Percentiles rank a stretch among this genome's conserved stretches.
Conservation (phyloP, 1,140 invertebrate genomes). For the Zaprionus nigranus region DNA sequence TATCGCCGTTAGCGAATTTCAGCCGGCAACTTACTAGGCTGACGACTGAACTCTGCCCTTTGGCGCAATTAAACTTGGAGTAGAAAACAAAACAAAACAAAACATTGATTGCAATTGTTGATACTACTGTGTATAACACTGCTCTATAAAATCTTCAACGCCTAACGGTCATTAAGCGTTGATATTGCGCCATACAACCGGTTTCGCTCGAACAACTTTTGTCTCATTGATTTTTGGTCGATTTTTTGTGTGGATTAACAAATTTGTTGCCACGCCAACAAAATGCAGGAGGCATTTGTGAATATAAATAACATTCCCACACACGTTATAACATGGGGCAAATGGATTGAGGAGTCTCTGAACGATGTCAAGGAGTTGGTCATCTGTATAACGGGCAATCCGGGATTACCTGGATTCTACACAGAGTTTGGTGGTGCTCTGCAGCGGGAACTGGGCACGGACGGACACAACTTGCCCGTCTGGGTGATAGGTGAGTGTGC, state of each 20-base stretch:
- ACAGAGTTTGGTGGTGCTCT: constrained; percentile 88
- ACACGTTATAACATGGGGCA: constrained; percentile 88
- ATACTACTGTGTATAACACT: constrained; percentile 25
- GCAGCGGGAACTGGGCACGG: constrained; percentile 85
- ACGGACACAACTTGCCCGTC: constrained; percentile 86
- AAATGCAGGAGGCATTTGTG: constrained; percentile 86
- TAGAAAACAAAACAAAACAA: constrained; percentile 18
- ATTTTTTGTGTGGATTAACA: background rate
- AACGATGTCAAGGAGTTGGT: constrained; percentile 85
- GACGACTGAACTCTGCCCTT: constrained; percentile 61
- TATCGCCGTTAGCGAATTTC: constrained; percentile 27
- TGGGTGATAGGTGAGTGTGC: constrained; percentile 86
- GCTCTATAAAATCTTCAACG: constrained; percentile 35
- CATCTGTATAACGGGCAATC: constrained; percentile 89
- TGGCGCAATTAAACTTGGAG: constrained; percentile 30
- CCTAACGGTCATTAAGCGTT: constrained; percentile 11
- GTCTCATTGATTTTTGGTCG: constrained; percentile 53
- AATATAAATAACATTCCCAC: constrained; percentile 88
- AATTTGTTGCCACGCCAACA: constrained; percentile 65
- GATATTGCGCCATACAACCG: constrained; percentile 47
- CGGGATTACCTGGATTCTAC: constrained; percentile 89
- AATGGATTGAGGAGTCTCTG: constrained; percentile 88
- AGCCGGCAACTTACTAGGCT: constrained; percentile 26
- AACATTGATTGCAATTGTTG: constrained; percentile 4
- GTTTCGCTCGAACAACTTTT: constrained; percentile 37